Conservation (phyloP, 2,888 invertebrate genomes). For the Chymomyza procnemis region DNA sequence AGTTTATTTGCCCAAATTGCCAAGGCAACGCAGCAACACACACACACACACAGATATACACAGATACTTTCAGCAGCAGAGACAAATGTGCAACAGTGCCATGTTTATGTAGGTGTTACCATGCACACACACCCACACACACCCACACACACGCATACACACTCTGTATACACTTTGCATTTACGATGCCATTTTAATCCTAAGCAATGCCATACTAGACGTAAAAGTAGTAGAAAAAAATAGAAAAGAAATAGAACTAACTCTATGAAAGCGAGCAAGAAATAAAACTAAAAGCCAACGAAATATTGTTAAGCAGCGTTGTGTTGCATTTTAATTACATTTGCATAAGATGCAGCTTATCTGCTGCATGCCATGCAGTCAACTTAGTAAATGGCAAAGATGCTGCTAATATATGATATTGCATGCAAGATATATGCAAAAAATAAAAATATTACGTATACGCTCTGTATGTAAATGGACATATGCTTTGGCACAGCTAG, state of each 20-base stretch:
- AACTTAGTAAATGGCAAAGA: conserved; percentile 6
- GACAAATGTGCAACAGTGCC: conserved; percentile 1
- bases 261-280: conserved; percentile 1
- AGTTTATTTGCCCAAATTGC: conserved; percentile 41
- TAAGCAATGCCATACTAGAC: conserved; percentile 19
- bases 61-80: too few species aligned
- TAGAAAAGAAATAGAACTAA: not conserved
- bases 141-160: too few species aligned
- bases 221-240: conserved; percentile 7
- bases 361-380: conserved; percentile 29
- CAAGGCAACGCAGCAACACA: conserved; percentile 23
- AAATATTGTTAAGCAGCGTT: conserved; percentile 64
- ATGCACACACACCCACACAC: too few species aligned
- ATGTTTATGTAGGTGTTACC: conserved; percentile 7
- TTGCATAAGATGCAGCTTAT: conserved; percentile 68
- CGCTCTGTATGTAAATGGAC: too few species aligned
- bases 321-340: conserved; percentile 66
- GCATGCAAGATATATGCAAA: not conserved
- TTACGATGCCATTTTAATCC: conserved; percentile 25
- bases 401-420: not conserved
- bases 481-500: too few species aligned
- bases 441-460: too few species aligned
- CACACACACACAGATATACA: conserved; percentile 11
- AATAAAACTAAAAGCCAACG: conserved; percentile 7
- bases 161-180: not conserved